These are phyloP conservation scores for Anguilla japonica DNA, from an alignment of 2,113 vertebrate genomes.

Conservation along the genomic window DNA sequence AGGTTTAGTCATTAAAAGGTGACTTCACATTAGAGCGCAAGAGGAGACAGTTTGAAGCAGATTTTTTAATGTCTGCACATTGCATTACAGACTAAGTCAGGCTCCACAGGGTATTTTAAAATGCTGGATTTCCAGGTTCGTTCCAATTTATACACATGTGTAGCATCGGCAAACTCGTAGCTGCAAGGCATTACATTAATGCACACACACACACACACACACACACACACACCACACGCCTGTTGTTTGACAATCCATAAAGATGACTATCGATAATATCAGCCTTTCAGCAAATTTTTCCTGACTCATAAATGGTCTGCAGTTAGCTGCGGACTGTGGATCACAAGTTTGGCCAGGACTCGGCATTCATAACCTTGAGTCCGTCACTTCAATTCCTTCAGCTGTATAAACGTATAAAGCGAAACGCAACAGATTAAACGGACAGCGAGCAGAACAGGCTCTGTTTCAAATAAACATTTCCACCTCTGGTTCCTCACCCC, in stretches of 20 bases:
- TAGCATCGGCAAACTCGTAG: not conserved
- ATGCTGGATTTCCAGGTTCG: constrained; percentile 23
- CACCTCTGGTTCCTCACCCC: not conserved
- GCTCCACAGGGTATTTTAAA: constrained; percentile 26
- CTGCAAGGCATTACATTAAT: not conserved
- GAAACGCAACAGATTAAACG: not conserved
- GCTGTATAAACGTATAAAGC: not conserved
- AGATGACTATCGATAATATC: not conserved
- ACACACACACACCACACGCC: not conserved
- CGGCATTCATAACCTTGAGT: not conserved
- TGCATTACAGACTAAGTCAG: constrained; percentile 11
- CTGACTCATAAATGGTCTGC: not conserved
- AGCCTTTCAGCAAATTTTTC: too few relatives aligned
- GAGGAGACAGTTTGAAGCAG: constrained; percentile 1
- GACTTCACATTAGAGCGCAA: constrained; percentile 10
- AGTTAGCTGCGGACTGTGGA: not conserved
- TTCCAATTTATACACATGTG: constrained; percentile 11
- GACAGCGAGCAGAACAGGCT: not conserved
- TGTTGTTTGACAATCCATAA: not conserved
- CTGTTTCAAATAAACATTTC: not conserved
- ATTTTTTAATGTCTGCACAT: constrained; percentile 14
- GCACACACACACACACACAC: not conserved
- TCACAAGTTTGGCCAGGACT: not conserved
- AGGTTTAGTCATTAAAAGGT: not conserved
- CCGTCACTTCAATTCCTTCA: not conserved